Conservation (phyloP, 2,888 invertebrate species). For the Euproctis similis region DNA sequence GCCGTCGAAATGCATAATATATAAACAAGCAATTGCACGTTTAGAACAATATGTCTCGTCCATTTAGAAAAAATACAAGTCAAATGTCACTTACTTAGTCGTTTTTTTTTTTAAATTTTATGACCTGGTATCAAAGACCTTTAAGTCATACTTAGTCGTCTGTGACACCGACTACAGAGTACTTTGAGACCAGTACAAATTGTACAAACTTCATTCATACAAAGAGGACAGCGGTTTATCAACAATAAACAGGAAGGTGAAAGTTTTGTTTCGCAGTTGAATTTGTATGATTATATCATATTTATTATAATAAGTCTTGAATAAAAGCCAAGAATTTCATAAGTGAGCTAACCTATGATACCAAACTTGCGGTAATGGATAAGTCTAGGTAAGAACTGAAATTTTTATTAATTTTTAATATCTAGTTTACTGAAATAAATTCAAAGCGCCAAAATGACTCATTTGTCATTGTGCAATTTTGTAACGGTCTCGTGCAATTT, state of each 20-base stretch:
- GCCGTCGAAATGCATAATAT: too few species aligned
- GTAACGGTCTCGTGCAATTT: conserved; percentile 17
- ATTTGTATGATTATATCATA: conserved; percentile 10
- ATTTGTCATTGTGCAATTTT: conserved; percentile 23
- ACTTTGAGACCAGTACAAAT: too few species aligned
- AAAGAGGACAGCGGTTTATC: conserved; percentile 18
- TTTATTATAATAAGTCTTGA: conserved; percentile 4
- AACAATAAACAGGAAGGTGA: conserved; percentile 28
- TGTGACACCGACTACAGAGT: too few species aligned
- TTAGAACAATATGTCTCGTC: too few species aligned
- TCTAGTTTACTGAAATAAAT: conserved; percentile 14
- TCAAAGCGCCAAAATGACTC: conserved; percentile 17
- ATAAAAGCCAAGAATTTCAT: conserved; percentile 5
- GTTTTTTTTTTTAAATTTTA: too few species aligned
- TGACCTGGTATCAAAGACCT: too few species aligned
- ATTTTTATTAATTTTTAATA: conserved; percentile 10
- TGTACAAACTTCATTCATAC: too few species aligned
- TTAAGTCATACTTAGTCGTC: too few species aligned
- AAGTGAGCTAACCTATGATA: conserved; percentile 2
- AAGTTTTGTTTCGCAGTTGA: conserved; percentile 15
- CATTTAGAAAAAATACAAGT: too few species aligned
- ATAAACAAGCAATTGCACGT: too few species aligned
- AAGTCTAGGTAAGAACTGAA: conserved; percentile 27
- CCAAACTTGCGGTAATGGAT: conserved; percentile 23
- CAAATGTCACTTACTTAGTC: too few species aligned